phyloP scores from a whole-genome alignment of 2,797 vertebrate genomes.

The Clarias platycephalus region DNA sequence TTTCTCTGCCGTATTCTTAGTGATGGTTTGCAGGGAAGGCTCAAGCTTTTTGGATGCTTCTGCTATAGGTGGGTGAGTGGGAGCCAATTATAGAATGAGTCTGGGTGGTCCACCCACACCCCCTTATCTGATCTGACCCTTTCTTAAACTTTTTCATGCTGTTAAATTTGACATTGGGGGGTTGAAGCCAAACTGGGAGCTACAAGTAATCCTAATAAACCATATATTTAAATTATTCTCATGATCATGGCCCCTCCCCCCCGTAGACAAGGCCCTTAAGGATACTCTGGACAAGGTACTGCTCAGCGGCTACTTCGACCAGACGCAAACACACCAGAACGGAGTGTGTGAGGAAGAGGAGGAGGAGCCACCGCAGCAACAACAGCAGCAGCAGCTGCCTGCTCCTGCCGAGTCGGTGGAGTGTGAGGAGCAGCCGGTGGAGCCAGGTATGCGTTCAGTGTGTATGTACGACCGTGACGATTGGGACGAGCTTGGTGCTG shows the following conservation, averaged over 20 bases:
- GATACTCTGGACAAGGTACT: conserved; percentile 89
- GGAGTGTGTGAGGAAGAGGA: conserved; percentile 88
- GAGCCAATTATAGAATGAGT: no score
- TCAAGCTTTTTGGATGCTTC: no score
- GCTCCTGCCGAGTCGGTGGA: conserved; percentile 63
- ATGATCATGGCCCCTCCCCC: no score
- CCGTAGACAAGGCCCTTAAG: conserved; percentile 92
- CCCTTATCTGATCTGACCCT: no score
- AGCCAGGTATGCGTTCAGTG: conserved; percentile 71
- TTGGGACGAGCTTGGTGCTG: not conserved
- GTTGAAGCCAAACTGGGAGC: not conserved
- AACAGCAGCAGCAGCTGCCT: conserved; percentile 51
- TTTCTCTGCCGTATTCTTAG: no score
- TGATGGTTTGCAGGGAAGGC: no score
- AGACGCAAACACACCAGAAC: conserved; percentile 88
- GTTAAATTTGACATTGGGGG: no score
- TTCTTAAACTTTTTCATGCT: not conserved
- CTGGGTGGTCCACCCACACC: no score
- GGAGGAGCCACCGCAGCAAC: conserved; percentile 73
- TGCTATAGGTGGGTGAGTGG: no score
- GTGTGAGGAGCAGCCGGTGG: conserved; percentile 76
- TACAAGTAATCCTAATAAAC: not conserved
- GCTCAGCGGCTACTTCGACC: conserved; percentile 91
- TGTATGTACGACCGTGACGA: not conserved
- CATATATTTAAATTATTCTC: not conserved